These are phyloP conservation scores for Sphinx pinastri DNA, from an alignment of 2,888 invertebrate species.

Conservation along the genomic window DNA sequence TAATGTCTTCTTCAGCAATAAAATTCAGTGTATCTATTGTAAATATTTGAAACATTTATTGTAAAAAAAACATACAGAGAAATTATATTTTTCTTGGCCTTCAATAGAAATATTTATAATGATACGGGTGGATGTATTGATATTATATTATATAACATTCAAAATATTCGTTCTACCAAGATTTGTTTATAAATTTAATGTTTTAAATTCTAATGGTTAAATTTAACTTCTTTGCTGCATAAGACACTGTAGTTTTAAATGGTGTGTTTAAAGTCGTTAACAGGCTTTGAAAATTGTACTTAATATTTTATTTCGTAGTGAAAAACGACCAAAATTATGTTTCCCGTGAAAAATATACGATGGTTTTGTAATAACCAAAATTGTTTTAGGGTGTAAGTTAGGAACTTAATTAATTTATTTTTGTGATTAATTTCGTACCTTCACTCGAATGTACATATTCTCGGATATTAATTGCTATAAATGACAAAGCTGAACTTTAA, in stretches of 20 bases:
- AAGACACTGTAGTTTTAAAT: conserved; percentile 40
- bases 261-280: conserved; percentile 67
- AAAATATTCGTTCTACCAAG: neutral
- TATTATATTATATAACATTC: conserved; percentile 34
- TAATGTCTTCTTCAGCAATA: conserved; percentile 80
- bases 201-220: conserved; percentile 9
- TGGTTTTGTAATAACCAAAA: conserved; percentile 73
- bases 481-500: conserved; percentile 79
- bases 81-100: conserved; percentile 80
- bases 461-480: conserved; percentile 70
- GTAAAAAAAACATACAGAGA: conserved; percentile 71
- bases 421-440: conserved; percentile 78
- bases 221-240: conserved; percentile 19
- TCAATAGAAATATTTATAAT: conserved; percentile 65
- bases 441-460: conserved; percentile 77
- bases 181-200: conserved; percentile 8
- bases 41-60: conserved; percentile 75
- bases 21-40: conserved; percentile 75
- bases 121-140: conserved; percentile 53
- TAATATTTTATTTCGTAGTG: conserved; percentile 62
- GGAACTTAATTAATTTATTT: conserved; percentile 73
- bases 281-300: conserved; percentile 66
- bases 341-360: conserved; percentile 53
- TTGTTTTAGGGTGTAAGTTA: conserved; percentile 68
- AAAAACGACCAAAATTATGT: conserved; percentile 69